These are phyloP conservation scores for Cynopterus brachyotis DNA, from an alignment of 2,113 vertebrate genomes.

Conservation along the genomic window DNA sequence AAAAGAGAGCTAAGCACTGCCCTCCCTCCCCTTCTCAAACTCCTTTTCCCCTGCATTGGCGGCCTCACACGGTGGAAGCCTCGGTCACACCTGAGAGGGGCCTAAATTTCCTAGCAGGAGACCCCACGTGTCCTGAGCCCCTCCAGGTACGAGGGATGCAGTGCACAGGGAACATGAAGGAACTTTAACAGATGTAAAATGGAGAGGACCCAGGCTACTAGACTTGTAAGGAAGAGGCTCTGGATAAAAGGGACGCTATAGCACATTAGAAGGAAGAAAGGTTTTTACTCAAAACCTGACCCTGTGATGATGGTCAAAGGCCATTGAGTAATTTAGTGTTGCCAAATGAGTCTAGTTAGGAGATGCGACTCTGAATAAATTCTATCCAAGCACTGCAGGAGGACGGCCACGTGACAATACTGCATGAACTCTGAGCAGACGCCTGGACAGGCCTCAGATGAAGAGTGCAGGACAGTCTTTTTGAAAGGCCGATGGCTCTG, in stretches of 20 bases:
- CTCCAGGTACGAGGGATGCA: no score
- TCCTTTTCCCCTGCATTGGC: no score
- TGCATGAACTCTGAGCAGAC: neutral
- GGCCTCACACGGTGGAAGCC: no score
- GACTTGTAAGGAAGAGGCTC: no score
- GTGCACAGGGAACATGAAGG: no score
- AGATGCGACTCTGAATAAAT: neutral
- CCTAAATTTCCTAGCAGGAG: no score
- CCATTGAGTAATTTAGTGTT: neutral
- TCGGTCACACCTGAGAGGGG: no score
- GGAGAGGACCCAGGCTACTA: no score
- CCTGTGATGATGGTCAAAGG: neutral
- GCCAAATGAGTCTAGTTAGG: neutral
- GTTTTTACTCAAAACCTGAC: neutral
- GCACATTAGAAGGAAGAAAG: neutral
- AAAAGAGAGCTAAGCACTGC: no score
- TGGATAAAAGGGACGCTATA: neutral
- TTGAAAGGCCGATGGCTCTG: neutral
- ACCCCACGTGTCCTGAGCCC: no score
- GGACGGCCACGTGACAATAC: neutral
- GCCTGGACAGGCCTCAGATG: neutral
- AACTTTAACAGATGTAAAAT: no score
- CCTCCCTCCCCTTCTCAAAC: no score
- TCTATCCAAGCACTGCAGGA: neutral
- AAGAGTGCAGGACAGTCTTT: neutral